Evolutionary conservation across 2,113 vertebrate species (phyloP), one percentile per base, ranked within the genome.

Genomic region (Oplegnathus fasciatus): DNA sequence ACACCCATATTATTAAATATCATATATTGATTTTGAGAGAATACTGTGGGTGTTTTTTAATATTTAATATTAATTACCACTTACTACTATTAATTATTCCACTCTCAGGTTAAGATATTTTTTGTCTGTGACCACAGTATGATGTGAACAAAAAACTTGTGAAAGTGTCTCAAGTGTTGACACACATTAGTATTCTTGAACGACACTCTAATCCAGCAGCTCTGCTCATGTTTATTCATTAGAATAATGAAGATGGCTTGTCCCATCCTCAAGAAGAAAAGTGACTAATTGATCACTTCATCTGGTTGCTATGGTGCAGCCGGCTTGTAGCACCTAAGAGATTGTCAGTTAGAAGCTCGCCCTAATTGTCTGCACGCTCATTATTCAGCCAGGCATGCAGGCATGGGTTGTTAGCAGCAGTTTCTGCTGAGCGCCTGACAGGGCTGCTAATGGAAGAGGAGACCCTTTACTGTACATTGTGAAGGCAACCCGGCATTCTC

Each of bases 171-270:
- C 81, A 69, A 80, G 55, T 82, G 83, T 76, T 88, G 57, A 74
- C 86, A 77, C 76, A 82, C 61, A 85, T 90, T 75, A 82, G 69
- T 66, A 61, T 46, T 71, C 40, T n/a, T 80, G 81, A 91, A 84
- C 60, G 42, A 58, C 75, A 42, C 82, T 73, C 74, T 82, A 70
- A 91, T 88, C 80, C 73, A 86, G 66, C 52, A 42, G 67, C 70
- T 88, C 68, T 26, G 32, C 65, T 89, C 80, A 83, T 89, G 88
- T 87, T 86, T 88, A 92, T 88, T 90, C 85, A 89, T 91, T 86
- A 78, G 48, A 79, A 86, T 87, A 80, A 90, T 92, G 88, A 88
- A 91, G 88, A 90, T 84, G 79, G 85, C 82, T 84, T 83, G 84
- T 83, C 60, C 46, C 82, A 80, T 86, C 76, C 75, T 85, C 65